Evolutionary conservation across 2,797 vertebrate species (phyloP).

Genomic region (Poecilia wingei): DNA sequence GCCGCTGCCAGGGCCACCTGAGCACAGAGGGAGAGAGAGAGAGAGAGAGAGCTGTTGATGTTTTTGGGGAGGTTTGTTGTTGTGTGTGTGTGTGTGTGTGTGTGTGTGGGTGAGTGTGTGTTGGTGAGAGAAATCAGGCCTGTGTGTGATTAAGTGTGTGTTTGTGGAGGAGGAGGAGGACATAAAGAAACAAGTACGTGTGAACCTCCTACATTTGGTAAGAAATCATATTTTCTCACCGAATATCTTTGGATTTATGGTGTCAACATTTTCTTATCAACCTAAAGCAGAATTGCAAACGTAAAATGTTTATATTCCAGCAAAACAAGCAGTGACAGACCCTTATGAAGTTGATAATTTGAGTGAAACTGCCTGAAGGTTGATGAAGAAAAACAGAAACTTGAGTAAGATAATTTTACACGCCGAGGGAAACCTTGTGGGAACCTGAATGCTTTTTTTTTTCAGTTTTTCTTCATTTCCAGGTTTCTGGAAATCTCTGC

Average conservation of each 20-base stretch:
- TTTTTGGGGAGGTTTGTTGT: conserved; percentile 37
- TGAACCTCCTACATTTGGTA: conserved; percentile 58
- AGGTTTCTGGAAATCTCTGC: not conserved
- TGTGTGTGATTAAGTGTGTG: conserved; percentile 26
- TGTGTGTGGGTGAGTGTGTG: conserved; percentile 19
- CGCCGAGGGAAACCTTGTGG: not conserved
- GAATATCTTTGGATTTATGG: not conserved
- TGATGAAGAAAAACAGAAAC: not conserved
- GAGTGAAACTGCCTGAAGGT: not conserved
- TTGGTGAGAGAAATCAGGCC: conserved; percentile 16
- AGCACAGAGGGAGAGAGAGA: conserved; percentile 40
- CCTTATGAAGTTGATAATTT: not conserved
- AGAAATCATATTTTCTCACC: conserved; percentile 29
- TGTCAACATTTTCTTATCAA: not conserved
- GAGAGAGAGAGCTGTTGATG: conserved; percentile 55
- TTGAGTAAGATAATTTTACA: not conserved
- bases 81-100: conserved; percentile 1
- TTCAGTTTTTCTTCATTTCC: not conserved
- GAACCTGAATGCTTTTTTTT: conserved; percentile 11
- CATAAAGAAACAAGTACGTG: conserved; percentile 55
- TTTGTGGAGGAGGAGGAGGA: conserved; percentile 13
- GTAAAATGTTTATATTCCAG: not conserved
- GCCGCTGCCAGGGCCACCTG: conserved; percentile 96
- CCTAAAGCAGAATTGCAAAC: not conserved
- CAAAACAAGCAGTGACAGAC: not conserved